Base-by-base conservation (phyloP, 2,888 invertebrate genomes). In the Galerucella nymphaeae region DNA sequence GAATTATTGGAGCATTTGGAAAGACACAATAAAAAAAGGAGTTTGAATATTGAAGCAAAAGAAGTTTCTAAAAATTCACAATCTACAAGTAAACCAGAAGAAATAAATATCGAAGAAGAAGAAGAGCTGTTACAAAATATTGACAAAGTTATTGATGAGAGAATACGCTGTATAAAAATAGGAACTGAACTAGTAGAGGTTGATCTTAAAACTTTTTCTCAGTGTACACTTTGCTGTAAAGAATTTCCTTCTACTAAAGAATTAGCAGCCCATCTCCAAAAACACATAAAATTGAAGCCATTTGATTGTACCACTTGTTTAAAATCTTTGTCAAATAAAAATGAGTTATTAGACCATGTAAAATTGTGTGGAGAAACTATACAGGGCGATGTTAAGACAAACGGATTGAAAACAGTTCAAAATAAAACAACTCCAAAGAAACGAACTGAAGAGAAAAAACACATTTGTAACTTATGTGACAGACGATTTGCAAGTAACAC, bases 51-150 rank as follows among this genome's bases (percentile, higher is more conserved):
- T 18, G 10, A 55, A 55, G 16, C 55, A 55, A 18, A 55, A 8
- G n/a, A 58, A 30, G 30, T 4, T 53, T 18, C 2, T 53, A 58
- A 30, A 5, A n/a, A 23, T 58, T 30, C 58, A 58, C 13, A 30
- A 58, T 30, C n/a, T 30, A 30, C n/a, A 23, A 2, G 0, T 58
- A 13, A 30, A 5, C 9, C 58, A 58, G 11, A 58, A 2, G 30
- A 13, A 58, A n/a, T 58, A 58, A n/a, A 58, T 23, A 58, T 14
- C 5, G 58, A 58, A 58, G 14, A 58, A 58, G 58, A 58, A 58
- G 6, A 23, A 13, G 58, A 30, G 13, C 4, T 58, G n/a, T 30
- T 58, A n/a, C 30, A 58, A 58, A 30, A 58, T 30, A 58, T 58
- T 58, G 58, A 58, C 30, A 58, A 13, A 30, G 8, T 58, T 30